Conservation (phyloP, 2,113 vertebrate genomes). For the Cisticola juncidis region DNA sequence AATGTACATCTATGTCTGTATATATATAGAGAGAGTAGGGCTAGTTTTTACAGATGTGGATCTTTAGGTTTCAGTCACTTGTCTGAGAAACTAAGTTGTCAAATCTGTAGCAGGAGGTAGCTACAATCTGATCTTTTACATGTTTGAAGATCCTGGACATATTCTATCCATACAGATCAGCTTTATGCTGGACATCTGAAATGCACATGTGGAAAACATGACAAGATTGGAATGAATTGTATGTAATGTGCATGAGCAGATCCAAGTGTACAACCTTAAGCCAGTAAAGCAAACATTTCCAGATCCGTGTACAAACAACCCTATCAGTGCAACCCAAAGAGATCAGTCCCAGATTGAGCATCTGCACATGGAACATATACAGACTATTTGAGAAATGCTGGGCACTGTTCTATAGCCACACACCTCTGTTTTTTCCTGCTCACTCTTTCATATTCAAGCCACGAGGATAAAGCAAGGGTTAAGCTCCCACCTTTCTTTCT, state of each 20-base stretch:
- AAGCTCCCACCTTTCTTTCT: conserved; percentile 66
- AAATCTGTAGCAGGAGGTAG: not conserved
- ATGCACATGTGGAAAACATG: not conserved
- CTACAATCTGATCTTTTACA: not conserved
- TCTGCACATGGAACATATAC: not conserved
- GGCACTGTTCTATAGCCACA: not conserved
- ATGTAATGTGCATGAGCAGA: not conserved
- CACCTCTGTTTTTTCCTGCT: not conserved
- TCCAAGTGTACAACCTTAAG: not conserved
- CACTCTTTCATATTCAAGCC: not conserved
- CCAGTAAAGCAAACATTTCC: not conserved
- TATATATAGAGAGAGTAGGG: not conserved
- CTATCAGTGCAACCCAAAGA: not conserved
- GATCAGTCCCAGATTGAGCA: not conserved
- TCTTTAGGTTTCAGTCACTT: not conserved
- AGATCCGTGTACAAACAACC: not conserved
- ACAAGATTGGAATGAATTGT: not conserved
- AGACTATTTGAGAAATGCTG: not conserved
- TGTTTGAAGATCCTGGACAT: not conserved
- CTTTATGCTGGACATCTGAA: not conserved
- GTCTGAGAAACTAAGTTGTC: not conserved
- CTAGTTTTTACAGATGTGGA: not conserved
- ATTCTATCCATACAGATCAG: not conserved
- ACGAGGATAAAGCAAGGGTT: conserved; percentile 43
- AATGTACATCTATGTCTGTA: accelerated